phyloP scores from a whole-genome alignment of 92 coral and sea anemone species.

The Bergia sp. region DNA sequence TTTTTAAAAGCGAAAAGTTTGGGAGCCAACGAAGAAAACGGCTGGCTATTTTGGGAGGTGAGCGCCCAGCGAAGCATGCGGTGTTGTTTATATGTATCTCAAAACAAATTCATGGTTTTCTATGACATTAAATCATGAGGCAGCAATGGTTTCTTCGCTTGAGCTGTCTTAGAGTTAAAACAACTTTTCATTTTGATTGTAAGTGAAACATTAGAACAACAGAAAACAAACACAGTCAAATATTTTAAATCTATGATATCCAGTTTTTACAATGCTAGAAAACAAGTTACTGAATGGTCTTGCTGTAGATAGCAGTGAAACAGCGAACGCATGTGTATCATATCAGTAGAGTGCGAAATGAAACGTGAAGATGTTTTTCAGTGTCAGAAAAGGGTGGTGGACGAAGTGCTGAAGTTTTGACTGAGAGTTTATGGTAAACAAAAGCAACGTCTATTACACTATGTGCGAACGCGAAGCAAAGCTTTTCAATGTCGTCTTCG shows the following conservation, averaged over 20 bases:
- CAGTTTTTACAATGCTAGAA: neutral
- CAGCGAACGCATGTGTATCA: neutral
- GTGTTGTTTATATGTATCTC: slow-evolving; percentile 18
- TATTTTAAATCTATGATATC: neutral
- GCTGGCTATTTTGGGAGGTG: neutral
- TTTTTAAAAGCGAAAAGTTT: neutral
- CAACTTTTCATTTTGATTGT: slow-evolving; percentile 8
- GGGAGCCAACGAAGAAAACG: neutral
- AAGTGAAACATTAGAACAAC: neutral
- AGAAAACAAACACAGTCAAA: slow-evolving; percentile 3
- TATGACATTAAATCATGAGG: slow-evolving; percentile 35
- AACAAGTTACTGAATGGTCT: neutral
- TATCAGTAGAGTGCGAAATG: neutral
- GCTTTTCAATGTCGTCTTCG: slow-evolving; percentile 2
- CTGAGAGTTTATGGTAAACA: slow-evolving; percentile 18
- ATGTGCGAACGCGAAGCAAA: neutral
- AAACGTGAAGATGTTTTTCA: neutral
- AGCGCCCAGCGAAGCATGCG: slow-evolving; percentile 29
- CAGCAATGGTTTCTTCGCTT: slow-evolving; percentile 20
- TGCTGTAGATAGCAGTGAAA: neutral
- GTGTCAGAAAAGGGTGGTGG: neutral
- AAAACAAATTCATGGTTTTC: slow-evolving; percentile 33
- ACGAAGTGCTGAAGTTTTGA: slow-evolving; percentile 13
- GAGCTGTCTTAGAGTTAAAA: neutral
- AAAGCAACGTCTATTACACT: neutral